Evolutionary conservation across 2,797 vertebrate genomes (phyloP), one percentile per base, ranked within the genome.

Genomic region (Amblyopsis hoosieri): DNA sequence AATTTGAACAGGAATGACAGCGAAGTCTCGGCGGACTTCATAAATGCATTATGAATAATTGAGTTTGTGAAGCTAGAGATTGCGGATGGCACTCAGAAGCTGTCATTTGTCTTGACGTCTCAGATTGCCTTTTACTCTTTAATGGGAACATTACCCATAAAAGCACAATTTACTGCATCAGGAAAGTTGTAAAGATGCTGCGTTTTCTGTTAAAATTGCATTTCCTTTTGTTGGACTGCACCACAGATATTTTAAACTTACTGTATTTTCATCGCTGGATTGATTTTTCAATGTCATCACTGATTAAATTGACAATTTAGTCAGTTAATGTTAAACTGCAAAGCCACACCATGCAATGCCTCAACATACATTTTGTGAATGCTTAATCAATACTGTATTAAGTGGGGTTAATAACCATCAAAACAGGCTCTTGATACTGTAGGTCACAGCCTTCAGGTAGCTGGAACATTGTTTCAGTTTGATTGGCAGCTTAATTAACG

Each of bases 21-120:
- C 78, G 62, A 75, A 74, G 88, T 91, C 92, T 92, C 91, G 52
- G 80, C 79, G 90, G 91, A 87, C 86, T 90, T 89, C 85, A 87
- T 90, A 91, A 93, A 91, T 89, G 89, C 83, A 81, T 85, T 85
- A 88, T 92, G 87, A 92, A 93, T 93, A 91, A 93, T 93, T 92
- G 89, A 90, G 89, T 91, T 87, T 85, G 88, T 81, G 86, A 90
- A 86, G 86, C 86, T 90, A 12, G 76, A 90, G 91, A 92, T 90
- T 92, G 90, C 89, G 90, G 86, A 91, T 89, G 88, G 91, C 88
- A 90, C 88, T 91, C 83, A 80, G 88, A 85, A 85, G 80, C 89
- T 87, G 89, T 91, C 89, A 90, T 90, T 91, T 91, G 89, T 92
- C 87, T 87, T 91, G 90, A 91, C 81, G 76, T 90, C 80, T 90